These are phyloP conservation scores for Rotaria socialis DNA, from an alignment of 2,888 invertebrate species.

Conservation along the genomic window DNA sequence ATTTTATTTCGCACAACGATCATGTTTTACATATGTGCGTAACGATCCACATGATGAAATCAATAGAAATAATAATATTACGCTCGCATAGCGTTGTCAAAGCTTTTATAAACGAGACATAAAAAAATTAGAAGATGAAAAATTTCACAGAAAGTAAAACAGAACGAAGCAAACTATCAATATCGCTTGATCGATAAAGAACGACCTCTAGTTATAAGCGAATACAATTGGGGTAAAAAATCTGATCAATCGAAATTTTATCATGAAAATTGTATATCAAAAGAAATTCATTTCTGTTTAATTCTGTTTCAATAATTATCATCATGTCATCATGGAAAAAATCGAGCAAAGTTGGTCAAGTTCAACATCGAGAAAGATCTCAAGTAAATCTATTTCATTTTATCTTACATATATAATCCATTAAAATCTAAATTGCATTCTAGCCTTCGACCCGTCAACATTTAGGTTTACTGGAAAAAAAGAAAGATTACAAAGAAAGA, in stretches of 20 bases:
- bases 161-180: too few species aligned
- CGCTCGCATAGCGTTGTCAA: too few species aligned
- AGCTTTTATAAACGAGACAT: too few species aligned
- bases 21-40: too few species aligned
- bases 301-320: neutral
- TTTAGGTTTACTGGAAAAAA: constrained; percentile 58
- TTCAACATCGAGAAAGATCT: constrained; percentile 44
- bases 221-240: neutral
- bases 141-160: too few species aligned
- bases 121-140: too few species aligned
- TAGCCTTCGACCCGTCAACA: constrained; percentile 53
- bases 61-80: too few species aligned
- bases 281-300: neutral
- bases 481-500: constrained; percentile 58
- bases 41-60: too few species aligned
- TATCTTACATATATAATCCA: neutral
- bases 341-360: constrained; percentile 45
- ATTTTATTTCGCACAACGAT: too few species aligned
- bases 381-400: constrained; percentile 11
- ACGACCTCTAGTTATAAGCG: neutral
- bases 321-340: constrained; percentile 47
- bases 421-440: neutral
- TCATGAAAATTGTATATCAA: neutral
- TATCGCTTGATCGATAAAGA: neutral
- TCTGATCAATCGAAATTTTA: neutral